Base-by-base conservation (phyloP, 64 coral and sea anemone species). In the Montipora efflorescens region DNA sequence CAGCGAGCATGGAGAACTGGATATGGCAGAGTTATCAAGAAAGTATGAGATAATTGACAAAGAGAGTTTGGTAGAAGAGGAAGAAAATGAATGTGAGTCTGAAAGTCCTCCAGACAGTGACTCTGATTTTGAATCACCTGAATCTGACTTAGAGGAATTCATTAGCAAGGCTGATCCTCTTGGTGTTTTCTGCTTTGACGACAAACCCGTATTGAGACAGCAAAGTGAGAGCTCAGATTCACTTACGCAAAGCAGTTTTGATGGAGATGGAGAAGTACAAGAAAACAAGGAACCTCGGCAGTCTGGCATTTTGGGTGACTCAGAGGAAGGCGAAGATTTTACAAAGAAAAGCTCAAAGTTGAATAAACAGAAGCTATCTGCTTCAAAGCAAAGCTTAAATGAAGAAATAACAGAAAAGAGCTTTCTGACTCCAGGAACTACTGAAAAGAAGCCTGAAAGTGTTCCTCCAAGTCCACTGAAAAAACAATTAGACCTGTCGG, bases 91-190 rank as follows among this genome's bases (percentile, higher is more conserved):
- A 68, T 50, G 49, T 23, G 75, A 19, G 18, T 94, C 96, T 36
- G 93, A 97, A 67, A 91, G 92, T 61, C 77, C 93, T 22, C 93
- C 96, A 12, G 90, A 94, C 50, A 97, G 96, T 95, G 96, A 97
- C 61, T 97, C 96, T 16, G 96, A 97, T 25, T 97, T 95, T 89
- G 96, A 97, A 59, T 97, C 96, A 6, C 96, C 96, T 78, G 93
- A 97, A 7, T 97, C 96, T 74, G 96, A 97, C 70, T 81, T 95
- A 59, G 96, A 97, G 36, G 96, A 97, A 48, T 81, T 81, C 12
- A 73, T 20, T 13, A 81, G 47, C 50, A 93, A 88, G 36, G 18
- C 82, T 15, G 43, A 28, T 44, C 74, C 74, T 15, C 74, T 76
- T 45, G 44, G 44, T 44, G 25, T 76, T 14, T 76, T 28, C 1